A percentile compares a stretch with the other conserved stretches of the same genome.
Evolutionary conservation across 2,797 vertebrate species (phyloP).

Genomic region (Choloepus didactylus): DNA sequence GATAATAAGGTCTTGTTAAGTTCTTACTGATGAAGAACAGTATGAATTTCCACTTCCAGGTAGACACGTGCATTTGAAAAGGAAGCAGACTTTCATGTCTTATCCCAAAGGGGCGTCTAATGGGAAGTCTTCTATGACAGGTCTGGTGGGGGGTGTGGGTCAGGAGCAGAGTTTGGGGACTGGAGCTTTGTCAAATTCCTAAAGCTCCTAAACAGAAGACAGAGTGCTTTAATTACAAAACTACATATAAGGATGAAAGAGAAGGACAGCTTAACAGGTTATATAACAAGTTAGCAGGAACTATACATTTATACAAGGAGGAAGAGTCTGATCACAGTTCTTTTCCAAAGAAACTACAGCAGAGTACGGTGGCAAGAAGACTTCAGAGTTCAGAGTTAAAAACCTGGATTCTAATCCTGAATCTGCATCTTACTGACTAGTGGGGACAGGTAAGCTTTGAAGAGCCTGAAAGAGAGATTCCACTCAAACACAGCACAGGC

Average conservation of each 20-base stretch:
- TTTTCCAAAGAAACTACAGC: background rate
- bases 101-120: background rate
- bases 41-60: constrained; percentile 16
- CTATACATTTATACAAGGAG: background rate
- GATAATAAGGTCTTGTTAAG: background rate
- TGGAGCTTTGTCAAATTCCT: background rate
- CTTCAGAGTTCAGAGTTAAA: background rate
- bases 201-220: constrained; percentile 27
- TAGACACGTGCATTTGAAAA: constrained; percentile 31
- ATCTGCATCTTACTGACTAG: background rate
- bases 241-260: background rate
- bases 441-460: background rate
- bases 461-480: background rate
- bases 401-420: background rate
- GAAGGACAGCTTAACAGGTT: background rate
- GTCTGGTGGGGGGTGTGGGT: background rate
- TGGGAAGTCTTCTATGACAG: background rate
- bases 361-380: background rate
- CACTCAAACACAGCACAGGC: background rate
- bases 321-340: background rate
- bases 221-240: constrained; percentile 26
- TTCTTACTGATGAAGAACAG: background rate
- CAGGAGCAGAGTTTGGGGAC: background rate
- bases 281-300: background rate
- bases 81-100: background rate